A percentile compares a stretch with the other conserved stretches of the same genome.
These are phyloP conservation scores for Ooceraea biroi DNA, from an alignment of 1,140 invertebrate species.

Conservation along the genomic window DNA sequence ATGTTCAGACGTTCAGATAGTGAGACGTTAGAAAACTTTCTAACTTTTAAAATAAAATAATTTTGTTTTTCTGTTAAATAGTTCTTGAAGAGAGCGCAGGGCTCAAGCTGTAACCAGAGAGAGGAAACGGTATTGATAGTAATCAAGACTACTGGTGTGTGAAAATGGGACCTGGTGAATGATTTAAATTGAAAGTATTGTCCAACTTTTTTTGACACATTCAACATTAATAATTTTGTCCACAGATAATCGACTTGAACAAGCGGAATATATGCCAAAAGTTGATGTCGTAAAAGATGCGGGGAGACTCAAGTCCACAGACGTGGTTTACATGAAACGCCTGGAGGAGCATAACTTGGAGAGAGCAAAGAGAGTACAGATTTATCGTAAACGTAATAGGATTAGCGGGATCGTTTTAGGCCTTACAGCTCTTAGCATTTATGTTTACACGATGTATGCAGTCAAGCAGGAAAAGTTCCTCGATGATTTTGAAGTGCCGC, in stretches of 20 bases:
- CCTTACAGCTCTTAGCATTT: constrained; percentile 90
- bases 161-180: constrained; percentile 53
- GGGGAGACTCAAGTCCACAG: constrained; percentile 87
- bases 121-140: neutral
- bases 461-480: constrained; percentile 95
- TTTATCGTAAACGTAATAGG: constrained; percentile 88
- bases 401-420: constrained; percentile 88
- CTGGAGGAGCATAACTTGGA: constrained; percentile 91
- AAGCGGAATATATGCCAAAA: constrained; percentile 84
- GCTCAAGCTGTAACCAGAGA: neutral
- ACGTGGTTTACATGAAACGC: constrained; percentile 92
- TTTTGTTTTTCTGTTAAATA: neutral
- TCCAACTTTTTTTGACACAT: neutral
- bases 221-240: constrained; percentile 21
- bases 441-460: constrained; percentile 93
- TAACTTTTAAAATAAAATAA: too few species aligned
- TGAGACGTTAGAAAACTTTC: too few species aligned
- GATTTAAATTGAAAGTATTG: constrained; percentile 20
- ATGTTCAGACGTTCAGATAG: too few species aligned
- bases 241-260: constrained; percentile 17
- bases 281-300: constrained; percentile 85
- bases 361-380: constrained; percentile 89
- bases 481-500: constrained; percentile 94
- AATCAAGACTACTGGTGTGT: neutral
- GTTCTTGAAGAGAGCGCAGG: neutral